Percentiles rank a stretch among this genome's conserved stretches.
Evolutionary conservation across 2,797 vertebrate genomes (phyloP).

Genomic region (Coreius guichenoti): DNA sequence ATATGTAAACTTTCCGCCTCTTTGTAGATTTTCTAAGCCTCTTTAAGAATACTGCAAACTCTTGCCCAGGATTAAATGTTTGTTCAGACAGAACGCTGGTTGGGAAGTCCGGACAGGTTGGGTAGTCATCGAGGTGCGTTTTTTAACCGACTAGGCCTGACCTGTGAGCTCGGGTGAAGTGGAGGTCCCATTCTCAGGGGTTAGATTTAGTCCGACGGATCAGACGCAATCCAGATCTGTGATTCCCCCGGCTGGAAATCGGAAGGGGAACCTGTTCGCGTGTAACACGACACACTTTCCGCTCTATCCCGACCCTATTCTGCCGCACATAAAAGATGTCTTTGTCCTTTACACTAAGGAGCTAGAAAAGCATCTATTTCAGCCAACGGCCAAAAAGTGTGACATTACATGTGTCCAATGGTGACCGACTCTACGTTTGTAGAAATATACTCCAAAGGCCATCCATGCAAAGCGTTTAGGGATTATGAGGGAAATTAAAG

Average conservation of each 20-base stretch:
- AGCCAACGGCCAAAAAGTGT: constrained; percentile 67
- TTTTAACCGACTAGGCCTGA: constrained; percentile 21
- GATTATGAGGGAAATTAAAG: constrained; percentile 37
- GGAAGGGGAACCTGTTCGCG: constrained; percentile 66
- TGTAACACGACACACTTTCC: constrained; percentile 76
- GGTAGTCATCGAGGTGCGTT: constrained; percentile 25
- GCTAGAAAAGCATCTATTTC: constrained; percentile 58
- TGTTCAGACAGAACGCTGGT: constrained; percentile 63
- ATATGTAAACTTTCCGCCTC: constrained; percentile 4
- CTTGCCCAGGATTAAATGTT: constrained; percentile 62
- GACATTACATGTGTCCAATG: constrained; percentile 72
- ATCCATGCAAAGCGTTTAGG: constrained; percentile 50
- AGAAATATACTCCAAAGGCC: constrained; percentile 47
- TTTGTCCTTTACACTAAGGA: constrained; percentile 69
- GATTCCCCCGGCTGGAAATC: constrained; percentile 66
- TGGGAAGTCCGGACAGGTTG: constrained; percentile 23
- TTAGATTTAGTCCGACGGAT: constrained; percentile 45
- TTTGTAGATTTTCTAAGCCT: constrained; percentile 34
- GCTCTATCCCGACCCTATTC: constrained; percentile 51
- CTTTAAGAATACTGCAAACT: constrained; percentile 15
- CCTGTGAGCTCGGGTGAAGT: constrained; percentile 31
- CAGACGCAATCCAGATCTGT: constrained; percentile 60
- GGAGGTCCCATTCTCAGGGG: constrained; percentile 41
- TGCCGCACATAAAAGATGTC: constrained; percentile 66
- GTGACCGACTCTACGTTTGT: constrained; percentile 72